A percentile compares a stretch with the other conserved stretches of the same genome.
Conservation (phyloP, 1,140 invertebrate genomes). For the Magallana ariakensis region DNA sequence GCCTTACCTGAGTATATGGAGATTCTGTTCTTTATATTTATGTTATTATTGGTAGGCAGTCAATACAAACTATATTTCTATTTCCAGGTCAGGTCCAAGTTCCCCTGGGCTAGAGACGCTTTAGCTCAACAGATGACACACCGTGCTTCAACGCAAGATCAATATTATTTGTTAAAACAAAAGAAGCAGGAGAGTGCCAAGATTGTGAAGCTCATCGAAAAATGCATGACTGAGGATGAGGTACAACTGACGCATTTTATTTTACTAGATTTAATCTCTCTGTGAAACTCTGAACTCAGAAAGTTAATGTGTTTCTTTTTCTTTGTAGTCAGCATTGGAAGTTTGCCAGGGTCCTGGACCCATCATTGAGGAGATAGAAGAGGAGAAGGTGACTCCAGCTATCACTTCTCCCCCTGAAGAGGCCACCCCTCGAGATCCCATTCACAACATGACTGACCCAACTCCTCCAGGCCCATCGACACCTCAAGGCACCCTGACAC, state of each 20-base stretch:
- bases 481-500: neutral
- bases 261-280: neutral
- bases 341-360: neutral
- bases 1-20: neutral
- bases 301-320: neutral
- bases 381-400: neutral
- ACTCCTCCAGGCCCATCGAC: too few species aligned
- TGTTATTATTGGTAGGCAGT: too few species aligned
- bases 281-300: neutral
- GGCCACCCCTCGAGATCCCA: neutral
- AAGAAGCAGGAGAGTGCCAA: neutral
- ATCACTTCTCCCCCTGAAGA: neutral
- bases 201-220: neutral
- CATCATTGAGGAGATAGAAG: neutral
- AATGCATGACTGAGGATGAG: neutral
- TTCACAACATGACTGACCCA: neutral
- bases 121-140: neutral
- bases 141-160: neutral
- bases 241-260: neutral
- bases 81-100: neutral
- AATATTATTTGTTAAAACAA: neutral
- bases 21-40: too few species aligned
- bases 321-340: neutral
- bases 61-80: neutral
- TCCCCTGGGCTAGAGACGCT: neutral